phyloP scores from a whole-genome alignment of 2,888 invertebrate species.

The Anagyrus pseudococci region DNA sequence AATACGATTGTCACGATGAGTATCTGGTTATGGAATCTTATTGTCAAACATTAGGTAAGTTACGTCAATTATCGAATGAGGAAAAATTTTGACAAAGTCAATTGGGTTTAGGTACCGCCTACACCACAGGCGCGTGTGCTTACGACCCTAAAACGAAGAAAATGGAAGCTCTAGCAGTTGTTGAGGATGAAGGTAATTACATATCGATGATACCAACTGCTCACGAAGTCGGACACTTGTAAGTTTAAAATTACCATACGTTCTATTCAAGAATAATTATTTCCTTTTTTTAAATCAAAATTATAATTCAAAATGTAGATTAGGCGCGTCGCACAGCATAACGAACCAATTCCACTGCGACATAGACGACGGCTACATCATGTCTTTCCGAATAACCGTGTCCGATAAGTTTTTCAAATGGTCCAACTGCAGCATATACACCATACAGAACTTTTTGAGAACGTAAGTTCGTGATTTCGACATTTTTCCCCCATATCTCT shows the following conservation, averaged over 20 bases:
- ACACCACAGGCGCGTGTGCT: conserved; percentile 19
- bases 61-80: no score
- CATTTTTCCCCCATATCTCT: background rate
- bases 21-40: accelerated
- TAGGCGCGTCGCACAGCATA: conserved; percentile 24
- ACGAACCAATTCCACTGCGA: background rate
- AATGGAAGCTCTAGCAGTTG: conserved; percentile 22
- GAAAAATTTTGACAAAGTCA: no score
- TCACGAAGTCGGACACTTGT: conserved; percentile 35
- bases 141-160: background rate
- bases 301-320: background rate
- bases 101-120: conserved; percentile 22
- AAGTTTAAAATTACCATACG: background rate
- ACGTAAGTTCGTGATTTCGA: conserved; percentile 7
- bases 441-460: conserved; percentile 17
- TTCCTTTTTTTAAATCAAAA: background rate
- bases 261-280: background rate
- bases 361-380: conserved; percentile 21
- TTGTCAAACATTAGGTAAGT: conserved; percentile 16
- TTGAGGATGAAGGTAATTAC: conserved; percentile 25
- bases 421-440: conserved; percentile 25
- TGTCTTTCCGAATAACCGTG: conserved; percentile 10
- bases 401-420: conserved; percentile 14
- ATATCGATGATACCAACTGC: conserved; percentile 21
- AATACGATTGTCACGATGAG: background rate